Evolutionary conservation across 1,140 invertebrate genomes (phyloP).

Genomic region (Orius insidiosus): DNA sequence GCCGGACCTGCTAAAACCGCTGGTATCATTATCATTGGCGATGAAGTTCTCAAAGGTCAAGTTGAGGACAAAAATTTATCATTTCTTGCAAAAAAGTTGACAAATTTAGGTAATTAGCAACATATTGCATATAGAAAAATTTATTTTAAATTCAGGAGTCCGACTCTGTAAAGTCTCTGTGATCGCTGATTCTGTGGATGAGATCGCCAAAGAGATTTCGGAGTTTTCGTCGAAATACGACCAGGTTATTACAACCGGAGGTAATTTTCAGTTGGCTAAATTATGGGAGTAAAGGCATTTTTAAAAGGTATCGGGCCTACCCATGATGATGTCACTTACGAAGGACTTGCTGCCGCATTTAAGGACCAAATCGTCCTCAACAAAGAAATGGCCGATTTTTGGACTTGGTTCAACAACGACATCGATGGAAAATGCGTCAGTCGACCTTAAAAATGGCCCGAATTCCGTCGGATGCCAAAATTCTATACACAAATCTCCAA

Average conservation of each 20-base stretch:
- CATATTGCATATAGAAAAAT: neutral
- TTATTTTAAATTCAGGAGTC: slow-evolving; percentile 24
- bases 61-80: slow-evolving; percentile 55
- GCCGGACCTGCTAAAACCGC: slow-evolving; percentile 21
- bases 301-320: slow-evolving; percentile 52
- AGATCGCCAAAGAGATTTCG: slow-evolving; percentile 48
- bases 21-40: slow-evolving; percentile 50
- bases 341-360: slow-evolving; percentile 59
- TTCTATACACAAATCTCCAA: slow-evolving; percentile 13
- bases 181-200: slow-evolving; percentile 47
- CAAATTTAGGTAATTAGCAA: slow-evolving; percentile 32
- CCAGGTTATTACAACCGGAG: slow-evolving; percentile 61
- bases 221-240: slow-evolving; percentile 40
- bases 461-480: slow-evolving; percentile 14
- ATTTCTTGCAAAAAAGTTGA: slow-evolving; percentile 46
- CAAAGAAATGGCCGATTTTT: slow-evolving; percentile 38
- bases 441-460: slow-evolving; percentile 14
- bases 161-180: slow-evolving; percentile 53
- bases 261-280: no score
- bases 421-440: neutral
- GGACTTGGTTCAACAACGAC: slow-evolving; percentile 25
- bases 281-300: no score
- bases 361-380: slow-evolving; percentile 36
- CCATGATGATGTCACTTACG: slow-evolving; percentile 71
- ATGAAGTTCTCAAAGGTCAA: slow-evolving; percentile 73